Conservation (phyloP, 2,888 invertebrate species). For the Tenthredo distinguenda region DNA sequence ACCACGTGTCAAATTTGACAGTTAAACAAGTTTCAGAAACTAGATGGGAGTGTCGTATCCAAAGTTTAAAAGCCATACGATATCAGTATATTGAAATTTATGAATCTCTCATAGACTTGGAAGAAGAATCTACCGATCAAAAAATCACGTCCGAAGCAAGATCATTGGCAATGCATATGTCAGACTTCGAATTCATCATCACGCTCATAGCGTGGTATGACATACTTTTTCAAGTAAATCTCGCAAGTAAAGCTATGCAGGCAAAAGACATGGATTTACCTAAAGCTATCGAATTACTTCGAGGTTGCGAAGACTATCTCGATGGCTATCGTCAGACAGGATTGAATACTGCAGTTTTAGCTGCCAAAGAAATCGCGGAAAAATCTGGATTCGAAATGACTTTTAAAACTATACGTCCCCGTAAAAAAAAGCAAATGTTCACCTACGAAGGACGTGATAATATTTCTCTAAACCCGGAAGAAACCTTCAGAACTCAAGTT, state of each 20-base stretch:
- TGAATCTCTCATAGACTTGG: constrained; percentile 19
- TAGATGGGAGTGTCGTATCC: constrained; percentile 9
- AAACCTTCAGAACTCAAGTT: not conserved
- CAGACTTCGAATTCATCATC: too few species aligned
- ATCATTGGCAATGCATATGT: too few species aligned
- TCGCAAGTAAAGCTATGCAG: too few species aligned
- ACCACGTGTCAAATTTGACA: constrained; percentile 10
- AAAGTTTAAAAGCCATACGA: constrained; percentile 13
- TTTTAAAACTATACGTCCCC: constrained; percentile 12
- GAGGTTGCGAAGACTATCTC: too few species aligned
- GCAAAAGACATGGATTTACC: too few species aligned
- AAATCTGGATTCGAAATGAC: constrained; percentile 15
- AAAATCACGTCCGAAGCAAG: too few species aligned
- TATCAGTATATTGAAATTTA: constrained; percentile 19
- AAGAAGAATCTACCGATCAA: too few species aligned
- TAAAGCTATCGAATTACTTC: too few species aligned
- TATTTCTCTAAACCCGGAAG: constrained; percentile 6
- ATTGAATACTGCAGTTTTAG: not conserved
- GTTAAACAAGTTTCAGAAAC: constrained; percentile 9
- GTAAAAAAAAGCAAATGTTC: not conserved
- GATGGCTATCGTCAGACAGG: too few species aligned
- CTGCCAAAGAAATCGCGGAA: not conserved
- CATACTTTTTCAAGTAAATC: too few species aligned
- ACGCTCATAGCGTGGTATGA: too few species aligned
- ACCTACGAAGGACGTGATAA: constrained; percentile 7